Evolutionary conservation across 1,140 invertebrate genomes (phyloP).

Genomic region (Eciton burchellii): DNA sequence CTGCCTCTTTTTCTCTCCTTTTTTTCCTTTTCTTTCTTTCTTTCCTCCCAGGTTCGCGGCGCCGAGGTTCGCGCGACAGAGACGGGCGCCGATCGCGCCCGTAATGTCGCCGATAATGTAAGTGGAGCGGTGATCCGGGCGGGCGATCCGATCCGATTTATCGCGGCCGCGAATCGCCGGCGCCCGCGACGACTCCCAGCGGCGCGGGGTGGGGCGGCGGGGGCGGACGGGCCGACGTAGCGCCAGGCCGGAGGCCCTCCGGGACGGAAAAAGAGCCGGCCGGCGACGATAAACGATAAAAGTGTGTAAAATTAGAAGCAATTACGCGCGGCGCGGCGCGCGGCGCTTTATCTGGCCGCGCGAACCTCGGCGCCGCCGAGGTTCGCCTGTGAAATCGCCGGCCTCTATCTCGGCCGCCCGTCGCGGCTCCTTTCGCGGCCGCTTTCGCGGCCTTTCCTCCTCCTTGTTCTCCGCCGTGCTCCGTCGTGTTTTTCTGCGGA

Average conservation of each 20-base stretch:
- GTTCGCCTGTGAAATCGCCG: constrained; percentile 54
- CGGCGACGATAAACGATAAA: constrained; percentile 57
- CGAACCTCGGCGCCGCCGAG: constrained; percentile 46
- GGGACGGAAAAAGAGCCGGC: constrained; percentile 52
- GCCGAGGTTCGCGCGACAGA: background rate
- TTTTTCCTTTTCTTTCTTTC: too few relatives aligned
- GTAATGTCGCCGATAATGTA: constrained; percentile 43
- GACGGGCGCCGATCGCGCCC: constrained; percentile 8
- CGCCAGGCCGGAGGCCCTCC: background rate
- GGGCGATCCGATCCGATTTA: constrained; percentile 21
- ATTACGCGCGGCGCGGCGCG: constrained; percentile 56
- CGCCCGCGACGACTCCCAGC: background rate
- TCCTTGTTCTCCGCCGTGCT: too few relatives aligned
- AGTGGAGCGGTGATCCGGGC: constrained; percentile 24
- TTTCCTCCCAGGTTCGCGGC: too few relatives aligned
- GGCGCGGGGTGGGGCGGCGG: background rate
- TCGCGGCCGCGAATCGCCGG: constrained; percentile 32
- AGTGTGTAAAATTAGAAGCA: constrained; percentile 70
- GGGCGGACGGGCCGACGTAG: background rate
- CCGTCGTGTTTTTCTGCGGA: background rate
- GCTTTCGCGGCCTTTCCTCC: too few relatives aligned
- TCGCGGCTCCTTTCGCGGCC: background rate
- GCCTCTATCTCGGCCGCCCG: constrained; percentile 50
- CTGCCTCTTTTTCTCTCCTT: constrained; percentile 15
- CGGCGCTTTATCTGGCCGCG: constrained; percentile 42